Evolutionary conservation across 2,113 vertebrate genomes (phyloP).

Genomic region (Corydoras maculifer): DNA sequence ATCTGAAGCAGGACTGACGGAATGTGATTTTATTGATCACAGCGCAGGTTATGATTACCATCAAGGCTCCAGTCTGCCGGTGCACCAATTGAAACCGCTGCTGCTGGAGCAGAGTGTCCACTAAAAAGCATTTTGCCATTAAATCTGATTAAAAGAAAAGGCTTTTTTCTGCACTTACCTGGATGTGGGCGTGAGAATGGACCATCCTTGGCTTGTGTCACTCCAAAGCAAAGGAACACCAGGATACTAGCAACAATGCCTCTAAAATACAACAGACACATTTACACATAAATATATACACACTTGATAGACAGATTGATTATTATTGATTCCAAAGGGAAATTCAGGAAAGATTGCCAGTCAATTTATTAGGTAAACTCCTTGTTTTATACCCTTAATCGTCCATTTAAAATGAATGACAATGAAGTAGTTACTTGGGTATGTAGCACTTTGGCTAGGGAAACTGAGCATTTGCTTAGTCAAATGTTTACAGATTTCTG

Average conservation of each 20-base stretch:
- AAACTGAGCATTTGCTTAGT: too few species aligned
- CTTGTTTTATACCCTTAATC: too few species aligned
- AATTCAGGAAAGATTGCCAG: too few species aligned
- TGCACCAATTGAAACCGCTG: neutral
- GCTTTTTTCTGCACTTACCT: conserved; percentile 65
- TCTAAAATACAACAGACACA: conserved; percentile 62
- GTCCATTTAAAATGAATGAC: too few species aligned
- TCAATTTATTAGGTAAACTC: too few species aligned
- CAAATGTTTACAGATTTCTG: too few species aligned
- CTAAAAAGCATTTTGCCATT: neutral
- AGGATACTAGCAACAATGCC: conserved; percentile 95
- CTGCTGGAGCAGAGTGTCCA: too few species aligned
- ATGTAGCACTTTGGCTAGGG: too few species aligned
- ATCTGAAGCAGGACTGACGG: neutral
- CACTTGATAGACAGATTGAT: too few species aligned
- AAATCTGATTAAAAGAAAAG: neutral
- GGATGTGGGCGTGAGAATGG: conserved; percentile 96
- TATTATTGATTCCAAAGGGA: too few species aligned
- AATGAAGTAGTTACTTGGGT: too few species aligned
- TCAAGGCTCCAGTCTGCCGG: neutral
- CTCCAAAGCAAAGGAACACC: conserved; percentile 96
- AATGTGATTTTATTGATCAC: neutral
- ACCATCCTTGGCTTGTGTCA: conserved; percentile 97
- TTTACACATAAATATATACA: conserved; percentile 2
- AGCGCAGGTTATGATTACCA: neutral